Evolutionary conservation across 2,888 invertebrate genomes (phyloP).

Genomic region (Pelosia muscerda): DNA sequence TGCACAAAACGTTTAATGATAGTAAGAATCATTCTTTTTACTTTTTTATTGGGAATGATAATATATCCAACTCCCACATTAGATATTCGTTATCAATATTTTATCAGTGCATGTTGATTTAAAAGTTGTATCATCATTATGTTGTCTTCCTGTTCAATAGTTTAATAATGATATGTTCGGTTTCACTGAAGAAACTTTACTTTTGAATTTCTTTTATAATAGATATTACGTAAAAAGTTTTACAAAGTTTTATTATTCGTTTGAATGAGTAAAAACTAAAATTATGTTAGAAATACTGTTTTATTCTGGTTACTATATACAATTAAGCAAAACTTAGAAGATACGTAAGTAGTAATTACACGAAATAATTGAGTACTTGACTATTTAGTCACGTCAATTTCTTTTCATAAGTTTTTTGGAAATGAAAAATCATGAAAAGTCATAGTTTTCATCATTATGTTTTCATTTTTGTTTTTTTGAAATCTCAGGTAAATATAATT

Average conservation of each 20-base stretch:
- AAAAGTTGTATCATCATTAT: constrained; percentile 30
- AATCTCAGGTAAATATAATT: too few relatives aligned
- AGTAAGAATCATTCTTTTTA: too few relatives aligned
- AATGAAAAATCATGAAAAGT: too few relatives aligned
- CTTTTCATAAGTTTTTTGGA: too few relatives aligned
- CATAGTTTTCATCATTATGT: too few relatives aligned
- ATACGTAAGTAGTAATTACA: too few relatives aligned
- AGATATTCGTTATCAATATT: constrained; percentile 40
- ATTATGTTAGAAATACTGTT: not conserved
- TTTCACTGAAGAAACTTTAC: constrained; percentile 23
- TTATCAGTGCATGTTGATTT: constrained; percentile 23
- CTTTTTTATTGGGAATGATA: too few relatives aligned
- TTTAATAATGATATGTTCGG: constrained; percentile 46
- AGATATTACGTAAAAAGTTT: not conserved
- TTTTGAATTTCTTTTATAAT: not conserved
- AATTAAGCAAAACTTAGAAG: not conserved
- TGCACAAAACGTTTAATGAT: too few relatives aligned
- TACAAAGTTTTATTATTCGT: not conserved
- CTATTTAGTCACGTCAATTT: too few relatives aligned
- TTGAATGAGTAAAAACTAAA: not conserved
- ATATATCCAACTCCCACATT: too few relatives aligned
- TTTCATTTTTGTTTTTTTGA: too few relatives aligned
- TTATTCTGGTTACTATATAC: not conserved
- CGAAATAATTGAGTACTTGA: too few relatives aligned
- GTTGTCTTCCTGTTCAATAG: constrained; percentile 23